phyloP scores from a whole-genome alignment of 1,140 invertebrate genomes.

The Sitophilus oryzae region DNA sequence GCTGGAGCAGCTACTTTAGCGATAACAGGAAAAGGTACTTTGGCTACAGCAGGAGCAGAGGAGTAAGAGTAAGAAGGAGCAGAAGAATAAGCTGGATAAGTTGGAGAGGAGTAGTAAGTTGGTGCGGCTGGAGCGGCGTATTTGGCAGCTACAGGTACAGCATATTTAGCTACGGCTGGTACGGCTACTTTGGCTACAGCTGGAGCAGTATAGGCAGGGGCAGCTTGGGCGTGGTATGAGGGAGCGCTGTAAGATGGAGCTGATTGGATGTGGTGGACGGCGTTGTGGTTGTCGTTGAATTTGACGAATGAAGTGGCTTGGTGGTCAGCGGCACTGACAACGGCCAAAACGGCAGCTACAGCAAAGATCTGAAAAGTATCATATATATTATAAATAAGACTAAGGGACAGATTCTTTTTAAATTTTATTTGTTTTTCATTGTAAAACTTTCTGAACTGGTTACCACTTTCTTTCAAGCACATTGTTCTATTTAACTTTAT shows the following conservation, averaged over 20 bases:
- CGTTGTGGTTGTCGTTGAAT: conserved; percentile 28
- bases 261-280: conserved; percentile 44
- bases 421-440: too few species aligned
- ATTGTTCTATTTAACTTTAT: too few species aligned
- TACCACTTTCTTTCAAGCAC: too few species aligned
- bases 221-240: conserved; percentile 10
- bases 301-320: conserved; percentile 23
- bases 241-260: conserved; percentile 44
- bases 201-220: conserved; percentile 11
- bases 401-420: too few species aligned
- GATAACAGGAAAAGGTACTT: conserved; percentile 22
- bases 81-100: conserved; percentile 25
- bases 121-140: conserved; percentile 22
- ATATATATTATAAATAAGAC: too few species aligned
- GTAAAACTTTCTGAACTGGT: too few species aligned
- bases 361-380: conserved; percentile 14
- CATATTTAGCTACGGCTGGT: conserved; percentile 11
- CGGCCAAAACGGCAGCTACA: conserved; percentile 6
- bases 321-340: conserved; percentile 13
- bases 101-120: conserved; percentile 17
- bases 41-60: conserved; percentile 31
- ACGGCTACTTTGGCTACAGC: conserved; percentile 19
- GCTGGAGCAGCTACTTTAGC: conserved; percentile 18
- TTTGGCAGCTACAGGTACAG: conserved; percentile 27
- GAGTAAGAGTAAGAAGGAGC: conserved; percentile 10